phyloP scores from a whole-genome alignment of 2,888 invertebrate genomes.

The Ichneumon xanthorius region DNA sequence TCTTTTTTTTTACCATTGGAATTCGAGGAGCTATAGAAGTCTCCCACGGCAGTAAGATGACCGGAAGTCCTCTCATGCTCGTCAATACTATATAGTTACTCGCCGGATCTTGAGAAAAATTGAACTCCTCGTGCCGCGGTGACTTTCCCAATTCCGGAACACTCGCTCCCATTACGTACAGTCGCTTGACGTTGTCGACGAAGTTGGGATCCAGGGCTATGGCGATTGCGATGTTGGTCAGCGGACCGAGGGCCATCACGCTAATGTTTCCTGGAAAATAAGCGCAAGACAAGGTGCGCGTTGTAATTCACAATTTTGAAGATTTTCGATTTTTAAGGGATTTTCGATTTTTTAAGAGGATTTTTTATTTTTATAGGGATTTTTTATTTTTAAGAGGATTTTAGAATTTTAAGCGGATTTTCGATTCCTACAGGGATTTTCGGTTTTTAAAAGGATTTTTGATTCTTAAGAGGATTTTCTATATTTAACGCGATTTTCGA shows the following conservation, averaged over 20 bases:
- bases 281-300: too few relatives aligned
- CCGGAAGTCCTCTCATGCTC: conserved; percentile 78
- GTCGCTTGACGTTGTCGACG: conserved; percentile 75
- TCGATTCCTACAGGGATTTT: not conserved
- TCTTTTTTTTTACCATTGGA: conserved; percentile 74
- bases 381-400: not conserved
- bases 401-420: too few relatives aligned
- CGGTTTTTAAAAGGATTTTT: too few relatives aligned
- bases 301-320: too few relatives aligned
- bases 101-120: conserved; percentile 87
- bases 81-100: conserved; percentile 86
- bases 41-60: conserved; percentile 86
- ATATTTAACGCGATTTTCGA: not conserved
- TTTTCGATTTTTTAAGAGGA: too few relatives aligned
- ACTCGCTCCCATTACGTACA: conserved; percentile 82
- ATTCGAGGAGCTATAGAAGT: conserved; percentile 72
- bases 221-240: conserved; percentile 87
- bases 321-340: too few relatives aligned
- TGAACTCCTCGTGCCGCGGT: conserved; percentile 86
- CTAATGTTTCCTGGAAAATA: conserved; percentile 80
- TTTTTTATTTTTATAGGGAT: not conserved
- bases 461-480: not conserved
- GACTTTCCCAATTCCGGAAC: conserved; percentile 81
- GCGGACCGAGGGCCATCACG: conserved; percentile 85
- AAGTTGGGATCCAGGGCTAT: conserved; percentile 83